Evolutionary conservation across 2,113 vertebrate species (phyloP).

Genomic region (Gavia stellata): DNA sequence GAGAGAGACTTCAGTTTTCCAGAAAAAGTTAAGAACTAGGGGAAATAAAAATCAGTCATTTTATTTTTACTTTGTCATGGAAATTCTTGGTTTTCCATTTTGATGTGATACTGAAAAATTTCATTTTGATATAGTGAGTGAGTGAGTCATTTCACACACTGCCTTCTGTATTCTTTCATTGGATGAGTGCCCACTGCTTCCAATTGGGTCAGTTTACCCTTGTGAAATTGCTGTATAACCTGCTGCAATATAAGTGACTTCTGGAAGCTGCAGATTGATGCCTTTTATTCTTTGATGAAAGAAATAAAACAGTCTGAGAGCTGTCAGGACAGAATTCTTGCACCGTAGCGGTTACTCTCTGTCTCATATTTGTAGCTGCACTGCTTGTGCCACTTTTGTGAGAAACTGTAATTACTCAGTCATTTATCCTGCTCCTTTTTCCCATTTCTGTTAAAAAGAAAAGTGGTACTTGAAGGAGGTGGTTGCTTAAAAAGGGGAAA

Average conservation of each 20-base stretch:
- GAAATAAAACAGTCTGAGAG: background rate
- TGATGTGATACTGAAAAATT: background rate
- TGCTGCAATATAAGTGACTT: background rate
- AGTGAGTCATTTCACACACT: slow-evolving; percentile 18
- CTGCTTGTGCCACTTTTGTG: background rate
- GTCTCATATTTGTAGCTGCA: background rate
- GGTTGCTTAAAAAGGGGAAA: background rate
- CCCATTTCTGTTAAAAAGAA: background rate
- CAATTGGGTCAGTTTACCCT: slow-evolving; percentile 18
- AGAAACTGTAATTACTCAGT: background rate
- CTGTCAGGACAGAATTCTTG: background rate
- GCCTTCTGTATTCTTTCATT: background rate
- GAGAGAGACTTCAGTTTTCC: background rate
- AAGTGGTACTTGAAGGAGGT: background rate
- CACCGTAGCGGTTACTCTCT: fast-evolving
- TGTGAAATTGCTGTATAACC: slow-evolving; percentile 28
- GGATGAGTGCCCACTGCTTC: slow-evolving; percentile 12
- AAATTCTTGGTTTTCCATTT: background rate
- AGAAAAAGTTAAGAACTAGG: background rate
- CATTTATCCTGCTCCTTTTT: background rate
- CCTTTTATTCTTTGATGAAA: slow-evolving; percentile 2
- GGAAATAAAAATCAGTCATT: background rate
- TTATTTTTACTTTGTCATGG: background rate
- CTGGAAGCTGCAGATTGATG: slow-evolving; percentile 3
- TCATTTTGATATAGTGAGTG: background rate